phyloP scores from a whole-genome alignment of 2,797 vertebrate genomes.

The Arvicola amphibius region DNA sequence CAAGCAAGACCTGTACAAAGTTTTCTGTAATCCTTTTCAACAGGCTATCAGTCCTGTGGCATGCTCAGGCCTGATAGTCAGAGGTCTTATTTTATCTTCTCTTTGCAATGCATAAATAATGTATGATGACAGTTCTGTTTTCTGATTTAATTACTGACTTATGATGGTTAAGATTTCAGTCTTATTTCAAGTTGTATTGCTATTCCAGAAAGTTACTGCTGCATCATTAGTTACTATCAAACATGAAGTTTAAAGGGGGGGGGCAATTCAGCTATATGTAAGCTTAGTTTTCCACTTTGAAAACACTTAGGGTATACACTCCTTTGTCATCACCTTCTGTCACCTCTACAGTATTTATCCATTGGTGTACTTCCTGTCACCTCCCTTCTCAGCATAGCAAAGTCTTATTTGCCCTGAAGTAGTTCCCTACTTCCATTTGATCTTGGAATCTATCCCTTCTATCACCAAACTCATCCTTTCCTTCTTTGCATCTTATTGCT shows the following conservation, averaged over 20 bases:
- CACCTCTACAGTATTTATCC: background rate
- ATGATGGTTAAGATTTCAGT: background rate
- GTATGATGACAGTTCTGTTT: background rate
- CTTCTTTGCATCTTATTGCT: background rate
- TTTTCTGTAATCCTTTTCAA: background rate
- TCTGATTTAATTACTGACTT: background rate
- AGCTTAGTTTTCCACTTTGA: background rate
- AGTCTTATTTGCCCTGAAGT: background rate
- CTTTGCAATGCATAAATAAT: background rate
- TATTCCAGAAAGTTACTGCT: background rate
- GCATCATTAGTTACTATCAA: background rate
- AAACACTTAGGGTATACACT: background rate
- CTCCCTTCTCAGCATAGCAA: background rate
- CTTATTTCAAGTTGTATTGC: background rate
- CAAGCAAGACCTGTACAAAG: background rate
- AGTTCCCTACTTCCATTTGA: background rate
- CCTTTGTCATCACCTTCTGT: background rate
- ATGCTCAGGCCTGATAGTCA: background rate
- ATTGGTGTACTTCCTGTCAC: background rate
- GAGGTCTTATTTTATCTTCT: background rate
- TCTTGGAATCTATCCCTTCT: constrained; percentile 8
- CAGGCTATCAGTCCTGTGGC: background rate
- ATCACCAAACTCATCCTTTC: background rate
- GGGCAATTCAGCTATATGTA: background rate
- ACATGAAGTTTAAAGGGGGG: background rate